Conservation (phyloP, 2,113 vertebrate species). For the Dolichotis patagonum region DNA sequence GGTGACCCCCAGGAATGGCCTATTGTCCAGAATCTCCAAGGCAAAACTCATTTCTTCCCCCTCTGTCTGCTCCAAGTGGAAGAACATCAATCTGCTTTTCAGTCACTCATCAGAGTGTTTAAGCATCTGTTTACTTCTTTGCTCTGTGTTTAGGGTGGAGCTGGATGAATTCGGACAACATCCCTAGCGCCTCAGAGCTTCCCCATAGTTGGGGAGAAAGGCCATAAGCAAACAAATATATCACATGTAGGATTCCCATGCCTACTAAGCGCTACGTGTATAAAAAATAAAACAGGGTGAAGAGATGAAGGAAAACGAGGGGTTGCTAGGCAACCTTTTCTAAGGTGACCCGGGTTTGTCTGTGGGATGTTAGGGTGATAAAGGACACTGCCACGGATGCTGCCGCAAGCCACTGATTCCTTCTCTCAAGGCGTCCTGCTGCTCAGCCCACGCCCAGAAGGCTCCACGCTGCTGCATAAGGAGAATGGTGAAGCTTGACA, state of each 20-base stretch:
- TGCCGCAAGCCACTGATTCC: neutral
- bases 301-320: neutral
- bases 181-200: neutral
- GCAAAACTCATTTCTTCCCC: neutral
- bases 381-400: neutral
- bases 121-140: neutral
- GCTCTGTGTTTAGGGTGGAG: too few relatives aligned
- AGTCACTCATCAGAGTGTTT: rapidly evolving
- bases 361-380: neutral
- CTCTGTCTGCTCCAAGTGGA: neutral
- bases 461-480: neutral
- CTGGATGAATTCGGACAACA: too few relatives aligned
- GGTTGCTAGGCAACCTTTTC: neutral
- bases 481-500: neutral
- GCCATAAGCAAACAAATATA: neutral
- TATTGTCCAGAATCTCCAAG: neutral
- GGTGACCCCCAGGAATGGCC: neutral
- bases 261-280: neutral
- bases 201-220: neutral
- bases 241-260: neutral
- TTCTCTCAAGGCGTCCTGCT: neutral
- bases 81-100: rapidly evolving
- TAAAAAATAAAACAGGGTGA: neutral
- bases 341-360: neutral
- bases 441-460: neutral